Evolutionary conservation across 2,888 invertebrate species (phyloP).

Genomic region (Stenichneumon culpator): DNA sequence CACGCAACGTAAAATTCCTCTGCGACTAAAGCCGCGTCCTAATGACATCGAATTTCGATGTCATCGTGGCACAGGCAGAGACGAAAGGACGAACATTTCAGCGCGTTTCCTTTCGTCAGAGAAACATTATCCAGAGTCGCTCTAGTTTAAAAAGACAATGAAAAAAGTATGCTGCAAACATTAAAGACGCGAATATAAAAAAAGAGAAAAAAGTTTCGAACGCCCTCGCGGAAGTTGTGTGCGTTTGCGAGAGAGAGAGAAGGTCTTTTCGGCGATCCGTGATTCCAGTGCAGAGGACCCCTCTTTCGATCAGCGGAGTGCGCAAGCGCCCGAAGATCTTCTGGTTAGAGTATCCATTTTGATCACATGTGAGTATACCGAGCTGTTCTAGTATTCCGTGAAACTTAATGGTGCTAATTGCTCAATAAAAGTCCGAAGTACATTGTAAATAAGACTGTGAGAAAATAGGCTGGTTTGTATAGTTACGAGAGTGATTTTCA

Average conservation of each 20-base stretch:
- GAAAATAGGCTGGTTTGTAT: conserved; percentile 67
- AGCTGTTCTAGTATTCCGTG: conserved; percentile 81
- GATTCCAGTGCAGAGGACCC: conserved; percentile 79
- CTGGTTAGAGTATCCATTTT: conserved; percentile 95
- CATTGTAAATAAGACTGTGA: conserved; percentile 74
- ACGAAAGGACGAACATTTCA: background rate
- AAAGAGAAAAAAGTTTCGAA: conserved; percentile 19
- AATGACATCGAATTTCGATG: conserved; percentile 49
- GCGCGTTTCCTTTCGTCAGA: background rate
- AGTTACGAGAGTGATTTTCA: conserved; percentile 55
- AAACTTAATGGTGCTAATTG: conserved; percentile 77
- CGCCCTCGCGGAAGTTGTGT: conserved; percentile 35
- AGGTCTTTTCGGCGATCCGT: conserved; percentile 74
- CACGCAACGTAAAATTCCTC: conserved; percentile 2
- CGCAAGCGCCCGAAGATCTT: conserved; percentile 92
- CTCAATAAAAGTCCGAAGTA: conserved; percentile 69
- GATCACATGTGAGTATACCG: conserved; percentile 94
- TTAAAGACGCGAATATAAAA: background rate
- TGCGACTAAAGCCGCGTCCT: conserved; percentile 3
- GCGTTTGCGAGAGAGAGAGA: conserved; percentile 22
- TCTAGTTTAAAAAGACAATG: background rate
- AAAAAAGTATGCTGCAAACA: background rate
- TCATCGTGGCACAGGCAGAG: background rate
- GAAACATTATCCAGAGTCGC: background rate
- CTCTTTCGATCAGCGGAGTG: conserved; percentile 86